These are phyloP conservation scores for Poecile atricapillus DNA, from an alignment of 2,113 vertebrate genomes.

Conservation along the genomic window DNA sequence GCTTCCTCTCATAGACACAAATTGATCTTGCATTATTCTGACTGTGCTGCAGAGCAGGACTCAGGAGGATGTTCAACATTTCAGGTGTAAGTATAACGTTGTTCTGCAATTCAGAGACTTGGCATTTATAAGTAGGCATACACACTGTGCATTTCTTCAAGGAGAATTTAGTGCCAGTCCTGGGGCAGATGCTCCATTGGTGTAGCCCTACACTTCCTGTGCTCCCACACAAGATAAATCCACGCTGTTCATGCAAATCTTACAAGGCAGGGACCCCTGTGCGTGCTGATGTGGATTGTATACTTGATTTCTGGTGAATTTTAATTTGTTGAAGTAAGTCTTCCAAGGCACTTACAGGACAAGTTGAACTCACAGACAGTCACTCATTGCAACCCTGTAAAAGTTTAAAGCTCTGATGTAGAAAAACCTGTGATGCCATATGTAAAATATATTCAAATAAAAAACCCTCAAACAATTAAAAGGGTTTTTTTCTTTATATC, in stretches of 20 bases:
- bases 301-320: neutral
- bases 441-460: neutral
- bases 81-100: neutral
- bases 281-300: rapidly evolving
- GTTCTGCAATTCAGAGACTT: neutral
- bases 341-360: neutral
- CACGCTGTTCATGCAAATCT: neutral
- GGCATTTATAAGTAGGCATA: neutral
- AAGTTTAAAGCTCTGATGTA: neutral
- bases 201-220: rapidly evolving
- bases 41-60: neutral
- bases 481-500: neutral
- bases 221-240: neutral
- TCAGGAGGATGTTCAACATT: neutral
- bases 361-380: neutral
- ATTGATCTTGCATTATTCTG: neutral
- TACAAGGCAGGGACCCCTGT: neutral
- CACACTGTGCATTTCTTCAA: neutral
- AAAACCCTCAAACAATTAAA: neutral
- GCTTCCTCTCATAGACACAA: neutral
- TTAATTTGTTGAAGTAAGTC: neutral
- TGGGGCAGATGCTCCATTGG: neutral
- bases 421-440: neutral
- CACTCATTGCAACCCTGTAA: neutral
- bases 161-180: neutral